Conservation (phyloP, 2,113 vertebrate species). For the Anthoscopus minutus region DNA sequence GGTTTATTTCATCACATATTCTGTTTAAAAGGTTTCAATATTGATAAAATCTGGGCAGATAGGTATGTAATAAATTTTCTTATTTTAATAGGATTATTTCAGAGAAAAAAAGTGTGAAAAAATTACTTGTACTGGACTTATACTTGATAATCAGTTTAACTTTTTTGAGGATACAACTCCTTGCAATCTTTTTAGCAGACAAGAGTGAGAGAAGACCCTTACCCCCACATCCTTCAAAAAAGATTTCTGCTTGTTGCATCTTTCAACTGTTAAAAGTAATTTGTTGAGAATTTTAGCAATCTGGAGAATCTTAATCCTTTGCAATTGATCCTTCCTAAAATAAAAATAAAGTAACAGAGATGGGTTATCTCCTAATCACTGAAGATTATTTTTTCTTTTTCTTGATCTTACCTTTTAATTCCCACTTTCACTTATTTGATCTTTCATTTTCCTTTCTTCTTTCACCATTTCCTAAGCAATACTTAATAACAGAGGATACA, state of each 20-base stretch:
- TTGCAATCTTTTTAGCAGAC: neutral
- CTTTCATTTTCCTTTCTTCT: neutral
- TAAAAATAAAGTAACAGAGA: neutral
- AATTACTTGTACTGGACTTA: neutral
- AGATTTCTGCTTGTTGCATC: neutral
- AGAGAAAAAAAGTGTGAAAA: conserved; percentile 33
- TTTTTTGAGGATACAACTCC: neutral
- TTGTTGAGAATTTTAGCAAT: neutral
- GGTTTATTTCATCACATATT: conserved; percentile 71
- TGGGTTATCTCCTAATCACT: neutral
- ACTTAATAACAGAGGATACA: neutral
- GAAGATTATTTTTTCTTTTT: neutral
- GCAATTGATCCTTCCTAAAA: neutral
- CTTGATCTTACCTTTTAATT: neutral
- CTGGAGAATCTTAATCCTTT: neutral
- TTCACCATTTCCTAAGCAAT: neutral
- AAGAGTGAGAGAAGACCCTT: neutral
- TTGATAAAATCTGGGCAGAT: conserved; percentile 70
- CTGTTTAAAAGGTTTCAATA: conserved; percentile 65
- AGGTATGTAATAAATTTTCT: conserved; percentile 61
- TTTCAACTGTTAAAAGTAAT: neutral
- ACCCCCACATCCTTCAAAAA: neutral
- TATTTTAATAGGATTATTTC: conserved; percentile 68
- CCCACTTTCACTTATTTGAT: neutral
- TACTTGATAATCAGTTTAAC: neutral